phyloP scores from a whole-genome alignment of 2,797 vertebrate genomes.

The Hyperoplus lanceolatus region DNA sequence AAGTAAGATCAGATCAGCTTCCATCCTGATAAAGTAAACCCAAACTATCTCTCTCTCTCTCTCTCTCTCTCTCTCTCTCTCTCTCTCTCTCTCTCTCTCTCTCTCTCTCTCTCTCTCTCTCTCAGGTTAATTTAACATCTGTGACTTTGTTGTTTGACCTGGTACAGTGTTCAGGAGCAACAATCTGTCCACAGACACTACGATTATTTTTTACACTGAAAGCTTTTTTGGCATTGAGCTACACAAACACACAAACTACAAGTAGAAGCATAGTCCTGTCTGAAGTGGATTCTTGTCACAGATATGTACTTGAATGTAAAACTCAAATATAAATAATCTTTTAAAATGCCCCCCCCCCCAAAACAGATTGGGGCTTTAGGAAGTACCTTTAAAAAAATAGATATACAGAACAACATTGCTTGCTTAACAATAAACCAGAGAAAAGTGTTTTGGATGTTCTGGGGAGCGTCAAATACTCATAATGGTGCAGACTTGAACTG shows the following conservation, averaged over 20 bases:
- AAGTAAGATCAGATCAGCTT: conserved; percentile 23
- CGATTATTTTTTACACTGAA: conserved; percentile 13
- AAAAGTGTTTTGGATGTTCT: neutral
- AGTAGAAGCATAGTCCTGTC: neutral
- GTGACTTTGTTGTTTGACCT: conserved; percentile 12
- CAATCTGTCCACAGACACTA: conserved; percentile 2
- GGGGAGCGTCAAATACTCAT: neutral
- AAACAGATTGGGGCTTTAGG: neutral
- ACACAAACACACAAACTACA: neutral
- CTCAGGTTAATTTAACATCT: conserved; percentile 9
- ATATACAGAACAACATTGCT: neutral
- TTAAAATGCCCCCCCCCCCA: neutral
- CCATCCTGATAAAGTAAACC: neutral
- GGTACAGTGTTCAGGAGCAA: neutral
- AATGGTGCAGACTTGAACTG: no score
- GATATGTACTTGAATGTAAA: conserved; percentile 6
- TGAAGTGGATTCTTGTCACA: neutral
- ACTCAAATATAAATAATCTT: neutral
- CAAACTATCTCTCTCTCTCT: neutral
- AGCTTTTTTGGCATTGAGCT: conserved; percentile 28
- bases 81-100: no score
- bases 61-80: no score
- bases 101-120: no score
- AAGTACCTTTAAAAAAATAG: neutral
- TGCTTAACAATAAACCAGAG: neutral